Evolutionary conservation across 2,888 invertebrate genomes (phyloP), one percentile per base, ranked within the genome.

Genomic region (Aleiodes leptofemur): DNA sequence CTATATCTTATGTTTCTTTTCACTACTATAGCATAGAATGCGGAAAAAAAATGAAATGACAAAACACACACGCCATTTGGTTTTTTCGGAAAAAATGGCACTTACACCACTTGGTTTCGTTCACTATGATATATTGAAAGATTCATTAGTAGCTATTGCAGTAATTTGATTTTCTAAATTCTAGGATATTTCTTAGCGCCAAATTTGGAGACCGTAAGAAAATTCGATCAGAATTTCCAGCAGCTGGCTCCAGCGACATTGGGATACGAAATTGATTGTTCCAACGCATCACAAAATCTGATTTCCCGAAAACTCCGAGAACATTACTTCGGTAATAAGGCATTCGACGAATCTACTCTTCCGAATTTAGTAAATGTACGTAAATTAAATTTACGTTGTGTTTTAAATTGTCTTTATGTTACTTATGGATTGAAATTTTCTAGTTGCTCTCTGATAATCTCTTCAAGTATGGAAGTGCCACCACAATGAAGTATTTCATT

Each of bases 391-490:
- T 51, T 68, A 48, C 50, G 31, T 31, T 31, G 3, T 14, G 1
- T n/a, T 9, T 29, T 14, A 6, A 23, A 11, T 48, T 6, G n/a
- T 57, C 38, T 16, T 51, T n/a, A n/a, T 38, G n/a, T 14, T 23
- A 6, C 4, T 16, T 1, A 14, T 61, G 14, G 3, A 13, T 56
- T 29, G 13, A 51, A 11, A 71, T 50, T 3, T 83, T 90, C 55
- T 85, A 95, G 95, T 90, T 95, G 79, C 94, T 94, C 80, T 93
- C 94, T 0, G 95, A 95, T 85, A 93, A 93, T 0, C 94, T 94
- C 92, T 95, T 95, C 82, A 90, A 92, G 13, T 92, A 91, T 72
- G 93, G 93, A 0, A 91, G 92, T 1, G 90, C 94, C 78, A 93
- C 93, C 81, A 92, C 94, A 1, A 89, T 94, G 0, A 91, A 92